Evolutionary conservation across 2,888 invertebrate species (phyloP), one percentile per base, ranked within the genome.

Genomic region (Heliconius ethilla): DNA sequence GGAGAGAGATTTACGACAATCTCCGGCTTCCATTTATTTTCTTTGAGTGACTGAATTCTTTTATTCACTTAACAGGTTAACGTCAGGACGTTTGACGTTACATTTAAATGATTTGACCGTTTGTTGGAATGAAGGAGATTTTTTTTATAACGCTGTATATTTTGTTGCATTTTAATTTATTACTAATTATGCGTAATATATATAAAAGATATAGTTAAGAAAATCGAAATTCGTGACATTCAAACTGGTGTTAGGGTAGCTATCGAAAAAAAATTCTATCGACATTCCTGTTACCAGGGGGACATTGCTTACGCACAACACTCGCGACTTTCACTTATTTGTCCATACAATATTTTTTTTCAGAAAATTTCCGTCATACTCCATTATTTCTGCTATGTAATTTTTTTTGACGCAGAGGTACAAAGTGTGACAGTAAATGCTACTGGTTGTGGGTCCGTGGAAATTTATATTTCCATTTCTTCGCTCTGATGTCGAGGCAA

Each of bases 201-300:
- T 9, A 55, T 55, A 45, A 45, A 11, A 45, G n/a, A n/a, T n/a
- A n/a, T n/a, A 80, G 18, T 70, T 40, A 70, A 74, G 29, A 66
- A 70, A 78, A 78, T 76, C 72, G 37, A 78, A 55, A 33, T 81
- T 77, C 55, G 75, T 75, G 75, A 67, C 69, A 70, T 74, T 80
- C 74, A 29, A 80, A 82, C 78, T 77, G 76, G 77, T 79, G 29
- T 76, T 79, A 76, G 80, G 82, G 82, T 82, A 80, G 78, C 81
- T 80, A 70, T 79, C 11, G 11, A 40, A 40, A 40, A 29, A 40
- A 40, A 11, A 40, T 40, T 11, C 11, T 40, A 82, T 51, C n/a
- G 80, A 81, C 81, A 76, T 82, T 75, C 74, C 59, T 66, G 81
- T 76, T 79, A 79, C 75, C 69, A 75, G 78, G 75, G 78, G 59